Base-by-base conservation (phyloP, 2,797 vertebrate species). In the Geotria australis region DNA sequence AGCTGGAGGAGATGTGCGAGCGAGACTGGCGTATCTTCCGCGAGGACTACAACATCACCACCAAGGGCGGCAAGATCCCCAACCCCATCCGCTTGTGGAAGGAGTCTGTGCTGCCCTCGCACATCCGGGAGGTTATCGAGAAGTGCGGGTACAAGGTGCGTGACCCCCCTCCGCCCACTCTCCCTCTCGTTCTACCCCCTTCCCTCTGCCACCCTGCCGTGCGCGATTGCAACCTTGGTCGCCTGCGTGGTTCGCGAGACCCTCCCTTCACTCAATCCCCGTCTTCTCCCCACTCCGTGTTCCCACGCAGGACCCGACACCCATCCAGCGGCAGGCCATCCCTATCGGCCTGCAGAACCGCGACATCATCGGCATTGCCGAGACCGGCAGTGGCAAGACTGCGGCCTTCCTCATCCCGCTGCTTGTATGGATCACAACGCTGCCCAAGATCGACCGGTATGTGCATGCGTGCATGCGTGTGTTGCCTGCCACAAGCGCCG, bases 31-130 rank as follows among this genome's bases (percentile, higher is more conserved):
- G 88, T 56, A 95, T 95, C 68, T 98, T 98, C 68, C 73, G 88
- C 0, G 89, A 98, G 65, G 89, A 98, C 64, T 95, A 98, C 67
- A 98, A 86, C 72, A 95, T 98, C 69, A 98, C 89, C 64, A 95
- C 89, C 63, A 98, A 98, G 66, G 89, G 89, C 47, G 86, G 89
- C 62, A 93, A 93, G 70, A 98, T 98, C 61, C 89, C 89, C 2
- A 95, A 98, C 62, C 89, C 89, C 62, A 93, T 98, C 69, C 78
- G 86, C 60, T 91, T 83, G 72, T 98, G 89, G 89, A 93, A 94
- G 67, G 89, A 95, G 60, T 95, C 88, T 46, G 69, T 70, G 1
- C 70, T 98, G 63, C 89, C 89, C 0, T 78, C 76, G 0, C 89
- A 98, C 68, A 94, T 98, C 67, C 65, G 91, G 72, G 88, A 96